phyloP scores from a whole-genome alignment of 2,888 invertebrate species.

The Capitulum mitella region DNA sequence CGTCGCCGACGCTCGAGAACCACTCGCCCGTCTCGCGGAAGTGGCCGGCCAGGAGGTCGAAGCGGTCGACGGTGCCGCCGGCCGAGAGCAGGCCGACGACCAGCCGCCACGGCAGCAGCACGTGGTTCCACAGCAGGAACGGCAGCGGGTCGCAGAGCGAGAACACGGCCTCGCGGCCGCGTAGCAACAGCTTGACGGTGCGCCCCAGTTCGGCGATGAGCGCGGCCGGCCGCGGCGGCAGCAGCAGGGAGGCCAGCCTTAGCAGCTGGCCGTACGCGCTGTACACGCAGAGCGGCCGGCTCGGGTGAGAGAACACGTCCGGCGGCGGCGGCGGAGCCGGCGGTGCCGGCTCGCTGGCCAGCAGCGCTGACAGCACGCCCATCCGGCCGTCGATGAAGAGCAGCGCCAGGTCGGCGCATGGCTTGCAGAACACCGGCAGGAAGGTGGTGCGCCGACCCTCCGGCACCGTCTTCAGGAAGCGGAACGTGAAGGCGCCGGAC shows the following conservation, averaged over 20 bases:
- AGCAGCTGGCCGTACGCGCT: constrained; percentile 11
- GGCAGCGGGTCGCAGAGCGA: constrained; percentile 24
- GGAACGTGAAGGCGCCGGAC: constrained; percentile 23
- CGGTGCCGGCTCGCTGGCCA: neutral
- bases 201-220: neutral
- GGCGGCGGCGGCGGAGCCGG: too few species aligned
- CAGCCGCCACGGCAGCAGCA: constrained; percentile 18
- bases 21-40: neutral
- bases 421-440: constrained; percentile 22
- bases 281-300: constrained; percentile 22
- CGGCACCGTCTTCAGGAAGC: constrained; percentile 25
- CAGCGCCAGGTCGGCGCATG: constrained; percentile 14
- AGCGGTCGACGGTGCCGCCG: neutral
- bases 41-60: constrained; percentile 6
- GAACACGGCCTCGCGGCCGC: constrained; percentile 23
- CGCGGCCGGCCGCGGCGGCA: neutral
- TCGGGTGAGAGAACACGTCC: neutral
- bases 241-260: neutral
- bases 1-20: neutral
- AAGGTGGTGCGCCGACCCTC: constrained; percentile 25
- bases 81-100: neutral
- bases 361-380: neutral
- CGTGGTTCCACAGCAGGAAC: constrained; percentile 11
- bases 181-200: neutral
- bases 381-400: constrained; percentile 17